phyloP scores from a whole-genome alignment of 2,113 vertebrate species.

The Parotia lawesii region DNA sequence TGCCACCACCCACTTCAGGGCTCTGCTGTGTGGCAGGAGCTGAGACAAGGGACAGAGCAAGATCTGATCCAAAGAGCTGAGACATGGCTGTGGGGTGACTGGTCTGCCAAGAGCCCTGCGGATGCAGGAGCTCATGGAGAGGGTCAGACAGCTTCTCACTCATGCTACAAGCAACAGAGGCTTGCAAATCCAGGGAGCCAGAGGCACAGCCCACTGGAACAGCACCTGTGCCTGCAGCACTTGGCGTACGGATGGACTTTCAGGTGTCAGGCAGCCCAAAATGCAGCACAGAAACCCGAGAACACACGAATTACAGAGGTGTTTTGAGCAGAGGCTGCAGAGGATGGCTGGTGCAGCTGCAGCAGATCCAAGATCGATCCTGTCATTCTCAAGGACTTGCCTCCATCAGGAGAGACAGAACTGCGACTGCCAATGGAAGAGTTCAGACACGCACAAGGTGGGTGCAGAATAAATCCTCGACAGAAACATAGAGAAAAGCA shows the following conservation, averaged over 20 bases:
- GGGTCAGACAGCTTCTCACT: background rate
- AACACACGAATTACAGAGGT: background rate
- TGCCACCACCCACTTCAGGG: background rate
- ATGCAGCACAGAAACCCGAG: background rate
- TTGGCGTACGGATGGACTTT: background rate
- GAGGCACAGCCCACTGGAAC: background rate
- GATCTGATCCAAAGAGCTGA: background rate
- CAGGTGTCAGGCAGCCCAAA: background rate
- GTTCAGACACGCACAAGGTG: background rate
- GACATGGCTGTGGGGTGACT: rapidly evolving
- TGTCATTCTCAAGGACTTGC: background rate
- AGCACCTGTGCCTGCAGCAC: background rate
- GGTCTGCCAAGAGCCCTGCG: background rate
- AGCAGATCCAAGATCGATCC: background rate
- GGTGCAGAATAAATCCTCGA: background rate
- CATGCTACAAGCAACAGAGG: background rate
- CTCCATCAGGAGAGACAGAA: background rate
- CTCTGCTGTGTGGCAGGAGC: background rate
- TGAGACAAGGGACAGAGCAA: background rate
- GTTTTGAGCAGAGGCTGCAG: background rate
- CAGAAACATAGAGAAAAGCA: background rate
- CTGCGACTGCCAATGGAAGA: rapidly evolving
- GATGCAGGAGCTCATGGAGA: background rate
- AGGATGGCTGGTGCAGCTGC: background rate
- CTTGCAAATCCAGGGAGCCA: background rate